These are phyloP conservation scores for Actenoides lindsayi DNA, from an alignment of 2,113 vertebrate genomes.

Conservation along the genomic window DNA sequence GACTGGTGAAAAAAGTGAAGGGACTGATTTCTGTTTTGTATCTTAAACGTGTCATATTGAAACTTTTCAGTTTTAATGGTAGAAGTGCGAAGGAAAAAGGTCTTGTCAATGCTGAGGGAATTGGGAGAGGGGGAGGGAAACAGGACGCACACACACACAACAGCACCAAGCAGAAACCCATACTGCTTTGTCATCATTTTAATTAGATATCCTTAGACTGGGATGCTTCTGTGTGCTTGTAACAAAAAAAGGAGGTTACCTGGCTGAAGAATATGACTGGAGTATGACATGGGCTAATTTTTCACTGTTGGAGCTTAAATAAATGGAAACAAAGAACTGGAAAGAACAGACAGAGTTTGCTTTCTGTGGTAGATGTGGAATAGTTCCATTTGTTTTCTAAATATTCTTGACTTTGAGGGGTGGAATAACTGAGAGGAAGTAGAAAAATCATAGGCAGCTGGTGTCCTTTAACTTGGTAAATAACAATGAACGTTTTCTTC, in stretches of 20 bases:
- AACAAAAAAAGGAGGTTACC: background rate
- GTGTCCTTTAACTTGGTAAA: background rate
- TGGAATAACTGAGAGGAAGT: background rate
- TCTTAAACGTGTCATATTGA: background rate
- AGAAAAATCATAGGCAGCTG: background rate
- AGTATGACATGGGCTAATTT: background rate
- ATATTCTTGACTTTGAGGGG: background rate
- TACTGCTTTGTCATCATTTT: background rate
- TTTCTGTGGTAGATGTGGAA: background rate
- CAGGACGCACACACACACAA: no score
- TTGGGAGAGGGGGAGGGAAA: no score
- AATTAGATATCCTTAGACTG: background rate
- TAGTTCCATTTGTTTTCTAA: background rate
- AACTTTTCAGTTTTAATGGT: background rate
- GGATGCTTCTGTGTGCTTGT: background rate
- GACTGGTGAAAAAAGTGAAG: background rate
- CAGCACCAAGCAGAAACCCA: background rate
- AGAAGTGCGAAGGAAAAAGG: background rate
- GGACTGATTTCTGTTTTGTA: rapidly evolving
- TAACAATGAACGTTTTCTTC: background rate
- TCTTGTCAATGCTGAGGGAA: background rate
- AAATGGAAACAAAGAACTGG: background rate
- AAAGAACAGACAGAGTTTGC: background rate
- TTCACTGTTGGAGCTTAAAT: background rate
- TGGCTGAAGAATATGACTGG: background rate